Evolutionary conservation across 2,113 vertebrate genomes (phyloP).

Genomic region (Lycaon pictus): DNA sequence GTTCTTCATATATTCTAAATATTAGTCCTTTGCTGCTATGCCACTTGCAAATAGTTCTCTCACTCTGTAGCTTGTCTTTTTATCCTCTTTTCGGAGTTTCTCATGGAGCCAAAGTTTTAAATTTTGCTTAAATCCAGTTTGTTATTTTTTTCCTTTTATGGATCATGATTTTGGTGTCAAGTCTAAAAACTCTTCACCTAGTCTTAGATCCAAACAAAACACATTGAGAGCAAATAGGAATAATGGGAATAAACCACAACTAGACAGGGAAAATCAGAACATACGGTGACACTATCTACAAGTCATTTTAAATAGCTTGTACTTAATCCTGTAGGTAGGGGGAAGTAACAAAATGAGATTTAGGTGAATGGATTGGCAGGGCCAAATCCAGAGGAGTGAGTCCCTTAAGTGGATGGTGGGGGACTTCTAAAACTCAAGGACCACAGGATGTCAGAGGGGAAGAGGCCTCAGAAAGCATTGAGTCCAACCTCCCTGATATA

Average conservation of each 20-base stretch:
- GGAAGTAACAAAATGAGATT: not conserved
- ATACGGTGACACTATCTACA: not conserved
- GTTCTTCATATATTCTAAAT: not conserved
- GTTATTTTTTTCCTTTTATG: no score
- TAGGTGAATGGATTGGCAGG: not conserved
- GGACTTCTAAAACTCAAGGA: not conserved
- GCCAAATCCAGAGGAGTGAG: not conserved
- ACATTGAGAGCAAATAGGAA: not conserved
- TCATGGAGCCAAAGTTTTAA: no score
- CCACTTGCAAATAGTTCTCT: not conserved
- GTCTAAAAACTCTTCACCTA: not conserved
- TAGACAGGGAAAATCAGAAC: not conserved
- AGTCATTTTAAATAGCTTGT: not conserved
- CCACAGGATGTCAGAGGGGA: not conserved
- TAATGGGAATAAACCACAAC: not conserved
- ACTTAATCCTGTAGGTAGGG: not conserved
- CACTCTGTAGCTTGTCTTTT: not conserved
- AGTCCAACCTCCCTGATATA: not conserved
- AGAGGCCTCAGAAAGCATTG: not conserved
- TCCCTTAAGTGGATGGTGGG: not conserved
- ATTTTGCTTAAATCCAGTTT: no score
- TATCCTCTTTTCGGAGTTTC: not conserved
- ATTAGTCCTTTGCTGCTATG: not conserved
- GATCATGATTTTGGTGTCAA: not conserved
- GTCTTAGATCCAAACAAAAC: not conserved